A percentile compares a stretch with the other conserved stretches of the same genome.
These are phyloP conservation scores for Rhadinocentrus ornatus DNA, from an alignment of 2,797 vertebrate species.

Conservation along the genomic window DNA sequence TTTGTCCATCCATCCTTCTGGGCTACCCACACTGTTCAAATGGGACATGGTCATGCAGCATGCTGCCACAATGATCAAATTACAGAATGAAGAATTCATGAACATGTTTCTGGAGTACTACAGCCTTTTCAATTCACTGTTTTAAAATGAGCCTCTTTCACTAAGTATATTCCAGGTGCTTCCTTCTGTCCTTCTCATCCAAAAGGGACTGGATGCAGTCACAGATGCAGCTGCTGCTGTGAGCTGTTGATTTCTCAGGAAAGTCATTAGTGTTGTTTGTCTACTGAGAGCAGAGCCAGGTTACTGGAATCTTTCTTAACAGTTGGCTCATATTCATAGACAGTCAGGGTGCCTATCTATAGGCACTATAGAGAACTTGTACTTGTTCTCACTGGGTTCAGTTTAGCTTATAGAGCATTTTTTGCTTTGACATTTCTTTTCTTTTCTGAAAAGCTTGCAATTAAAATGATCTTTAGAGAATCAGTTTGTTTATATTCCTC, in stretches of 20 bases:
- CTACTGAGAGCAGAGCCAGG: constrained; percentile 56
- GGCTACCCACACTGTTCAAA: constrained; percentile 16
- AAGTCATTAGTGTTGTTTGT: constrained; percentile 76
- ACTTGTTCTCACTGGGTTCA: constrained; percentile 66
- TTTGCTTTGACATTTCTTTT: constrained; percentile 21
- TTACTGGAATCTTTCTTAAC: constrained; percentile 69
- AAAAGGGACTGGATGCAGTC: constrained; percentile 56
- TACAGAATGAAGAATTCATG: constrained; percentile 38
- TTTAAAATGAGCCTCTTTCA: constrained; percentile 27
- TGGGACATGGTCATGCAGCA: constrained; percentile 38
- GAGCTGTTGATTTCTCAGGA: constrained; percentile 72
- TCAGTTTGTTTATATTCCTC: constrained; percentile 35
- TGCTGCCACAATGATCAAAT: constrained; percentile 29
- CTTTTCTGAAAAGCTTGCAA: constrained; percentile 23
- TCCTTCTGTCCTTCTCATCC: constrained; percentile 49
- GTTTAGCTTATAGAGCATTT: constrained; percentile 69
- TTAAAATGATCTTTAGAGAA: constrained; percentile 52
- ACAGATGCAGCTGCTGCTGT: constrained; percentile 62
- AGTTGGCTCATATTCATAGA: constrained; percentile 72
- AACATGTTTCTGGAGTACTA: constrained; percentile 31
- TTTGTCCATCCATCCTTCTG: constrained; percentile 42
- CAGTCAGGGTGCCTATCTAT: constrained; percentile 70
- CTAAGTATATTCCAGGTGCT: constrained; percentile 27
- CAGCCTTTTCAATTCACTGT: constrained; percentile 39
- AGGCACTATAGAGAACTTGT: constrained; percentile 61